Percentiles rank a stretch among this genome's conserved stretches.
Conservation (phyloP, 2,113 vertebrate genomes). For the Cyphomyrus discorhynchus region DNA sequence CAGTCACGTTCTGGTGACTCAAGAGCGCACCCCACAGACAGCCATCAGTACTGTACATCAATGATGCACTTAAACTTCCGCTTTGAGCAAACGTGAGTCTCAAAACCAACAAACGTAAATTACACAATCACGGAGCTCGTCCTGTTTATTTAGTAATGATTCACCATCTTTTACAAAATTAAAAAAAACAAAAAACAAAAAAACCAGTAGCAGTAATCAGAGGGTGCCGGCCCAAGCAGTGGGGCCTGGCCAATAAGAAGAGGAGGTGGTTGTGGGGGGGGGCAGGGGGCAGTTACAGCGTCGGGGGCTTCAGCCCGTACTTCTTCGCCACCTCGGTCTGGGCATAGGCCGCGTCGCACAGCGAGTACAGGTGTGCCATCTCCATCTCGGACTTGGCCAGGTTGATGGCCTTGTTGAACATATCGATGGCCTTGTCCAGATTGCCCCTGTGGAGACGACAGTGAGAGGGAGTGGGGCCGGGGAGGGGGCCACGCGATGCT, state of each 20-base stretch:
- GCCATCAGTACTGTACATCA: not conserved
- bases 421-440: constrained; percentile 96
- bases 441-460: constrained; percentile 76
- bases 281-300: constrained; percentile 69
- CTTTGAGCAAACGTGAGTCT: not conserved
- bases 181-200: constrained; percentile 37
- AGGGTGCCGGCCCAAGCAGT: constrained; percentile 37
- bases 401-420: constrained; percentile 99
- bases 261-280: not conserved
- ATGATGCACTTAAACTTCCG: not conserved
- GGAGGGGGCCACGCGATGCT: not conserved
- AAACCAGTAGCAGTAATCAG: constrained; percentile 36
- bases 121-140: constrained; percentile 21
- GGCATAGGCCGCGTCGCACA: constrained; percentile 94
- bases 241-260: constrained; percentile 19
- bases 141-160: constrained; percentile 17
- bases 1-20: not conserved
- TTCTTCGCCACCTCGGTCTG: constrained; percentile 98
- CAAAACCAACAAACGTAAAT: constrained; percentile 36
- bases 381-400: constrained; percentile 99
- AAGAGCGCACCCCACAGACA: not conserved
- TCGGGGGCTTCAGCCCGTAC: constrained; percentile 96
- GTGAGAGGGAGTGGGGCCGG: too few species aligned
- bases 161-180: constrained; percentile 50
- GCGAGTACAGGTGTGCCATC: constrained; percentile 96